Evolutionary conservation across 2,888 invertebrate species (phyloP).

Genomic region (Rapana venosa): DNA sequence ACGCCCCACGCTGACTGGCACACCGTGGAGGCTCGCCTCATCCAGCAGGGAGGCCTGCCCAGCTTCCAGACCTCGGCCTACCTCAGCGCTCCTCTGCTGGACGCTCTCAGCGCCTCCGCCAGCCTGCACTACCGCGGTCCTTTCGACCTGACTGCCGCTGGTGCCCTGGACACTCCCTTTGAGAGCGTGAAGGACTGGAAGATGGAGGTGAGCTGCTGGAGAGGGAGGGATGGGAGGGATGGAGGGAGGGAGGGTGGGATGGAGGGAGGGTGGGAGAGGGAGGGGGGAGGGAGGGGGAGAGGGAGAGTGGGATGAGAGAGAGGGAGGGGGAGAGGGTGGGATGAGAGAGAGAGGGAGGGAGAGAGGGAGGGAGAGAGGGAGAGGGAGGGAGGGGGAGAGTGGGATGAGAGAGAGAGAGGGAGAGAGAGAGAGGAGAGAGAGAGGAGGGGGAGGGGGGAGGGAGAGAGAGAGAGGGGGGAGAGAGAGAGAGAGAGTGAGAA

Average conservation of each 20-base stretch:
- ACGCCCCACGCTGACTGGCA: constrained; percentile 36
- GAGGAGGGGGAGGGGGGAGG: too few relatives aligned
- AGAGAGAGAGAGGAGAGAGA: too few relatives aligned
- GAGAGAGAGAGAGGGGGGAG: too few relatives aligned
- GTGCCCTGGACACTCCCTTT: constrained; percentile 23
- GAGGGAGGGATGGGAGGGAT: background rate
- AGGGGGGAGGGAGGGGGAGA: too few relatives aligned
- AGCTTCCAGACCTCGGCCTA: constrained; percentile 36
- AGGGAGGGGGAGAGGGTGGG: background rate
- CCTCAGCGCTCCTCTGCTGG: constrained; percentile 32
- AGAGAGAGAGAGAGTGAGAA: too few relatives aligned
- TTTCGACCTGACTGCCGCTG: constrained; percentile 30
- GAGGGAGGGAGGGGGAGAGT: too few relatives aligned
- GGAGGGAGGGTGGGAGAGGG: too few relatives aligned
- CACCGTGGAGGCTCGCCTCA: constrained; percentile 21
- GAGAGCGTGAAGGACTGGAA: constrained; percentile 32
- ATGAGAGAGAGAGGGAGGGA: background rate
- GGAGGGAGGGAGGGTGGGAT: too few relatives aligned
- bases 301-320: background rate
- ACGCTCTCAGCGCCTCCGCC: constrained; percentile 22
- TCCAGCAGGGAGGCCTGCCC: background rate
- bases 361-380: too few relatives aligned
- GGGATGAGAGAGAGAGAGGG: too few relatives aligned
- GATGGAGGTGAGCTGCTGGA: constrained; percentile 28
- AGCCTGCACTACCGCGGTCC: constrained; percentile 8